Evolutionary conservation across 2,797 vertebrate genomes (phyloP), one percentile per base, ranked within the genome.

Genomic region (Gymnodraco acuticeps): DNA sequence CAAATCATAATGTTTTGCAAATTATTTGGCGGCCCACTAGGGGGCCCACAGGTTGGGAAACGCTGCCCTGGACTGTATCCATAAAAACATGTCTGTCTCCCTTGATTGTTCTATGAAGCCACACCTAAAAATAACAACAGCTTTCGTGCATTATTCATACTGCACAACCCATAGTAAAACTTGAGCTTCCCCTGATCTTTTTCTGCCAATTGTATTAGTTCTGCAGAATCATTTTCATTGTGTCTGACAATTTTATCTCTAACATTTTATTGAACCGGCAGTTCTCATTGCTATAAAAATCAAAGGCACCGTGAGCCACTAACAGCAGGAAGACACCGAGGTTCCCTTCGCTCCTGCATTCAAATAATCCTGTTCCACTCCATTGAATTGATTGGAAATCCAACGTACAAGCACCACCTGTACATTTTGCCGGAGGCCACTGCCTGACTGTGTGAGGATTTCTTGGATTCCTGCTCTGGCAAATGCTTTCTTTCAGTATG

Each of bases 241-340:
- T 53, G 55, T 48, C 69, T 80, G 71, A 70, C 67, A 80, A 67
- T 75, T 82, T 82, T 75, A 68, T 86, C 66, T 31, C 73, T 45
- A 77, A 80, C 78, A 73, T 83, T 87, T 81, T 81, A 87, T 77
- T 79, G 68, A 83, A 70, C n/a, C 33, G 8, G 20, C 59, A 66
- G 68, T 77, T 87, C 79, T 77, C 54, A 23, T 56, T 33, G 75
- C 71, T 45, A 60, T 78, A 60, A 76, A 82, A 87, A 79, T 79
- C 67, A 80, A 77, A 80, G 59, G 23, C 71, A 54, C 70, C 55
- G 78, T 67, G 71, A 70, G 79, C 52, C 77, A 41, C 55, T 45
- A 78, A 70, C 83, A 72, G 75, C 70, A 53, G 77, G 83, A 64
- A 69, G 27, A 77, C 31, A 2, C 48, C 10, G 62, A 41, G 6